Evolutionary conservation across 2,797 vertebrate species (phyloP).

Genomic region (Sibirionetta formosa): DNA sequence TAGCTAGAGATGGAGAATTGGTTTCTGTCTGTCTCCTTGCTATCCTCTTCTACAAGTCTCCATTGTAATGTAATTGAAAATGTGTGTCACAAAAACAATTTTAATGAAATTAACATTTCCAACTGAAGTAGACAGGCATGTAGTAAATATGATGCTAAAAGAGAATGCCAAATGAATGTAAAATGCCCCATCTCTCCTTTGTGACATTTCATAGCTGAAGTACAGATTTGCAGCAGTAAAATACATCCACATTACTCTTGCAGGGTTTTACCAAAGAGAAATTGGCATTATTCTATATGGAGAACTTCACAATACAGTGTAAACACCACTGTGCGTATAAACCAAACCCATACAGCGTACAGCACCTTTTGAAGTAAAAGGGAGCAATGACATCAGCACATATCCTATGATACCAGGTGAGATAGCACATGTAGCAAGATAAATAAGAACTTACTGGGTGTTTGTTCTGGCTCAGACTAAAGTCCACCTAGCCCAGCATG

Average conservation of each 20-base stretch:
- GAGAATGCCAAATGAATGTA: background rate
- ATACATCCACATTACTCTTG: background rate
- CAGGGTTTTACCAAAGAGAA: background rate
- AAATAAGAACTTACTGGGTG: background rate
- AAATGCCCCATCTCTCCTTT: background rate
- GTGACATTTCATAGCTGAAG: background rate
- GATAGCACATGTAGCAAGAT: background rate
- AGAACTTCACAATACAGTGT: background rate
- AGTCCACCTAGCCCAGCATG: background rate
- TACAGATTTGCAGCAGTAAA: background rate
- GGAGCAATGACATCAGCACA: background rate
- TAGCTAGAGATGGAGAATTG: background rate
- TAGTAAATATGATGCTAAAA: background rate
- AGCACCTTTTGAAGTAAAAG: background rate
- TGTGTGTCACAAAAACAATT: background rate
- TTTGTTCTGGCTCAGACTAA: background rate
- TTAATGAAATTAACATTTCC: background rate
- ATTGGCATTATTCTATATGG: background rate
- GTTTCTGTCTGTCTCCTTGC: background rate
- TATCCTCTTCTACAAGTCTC: background rate
- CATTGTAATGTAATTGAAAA: background rate
- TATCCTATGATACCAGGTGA: background rate
- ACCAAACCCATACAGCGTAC: fast-evolving
- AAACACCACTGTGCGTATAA: background rate
- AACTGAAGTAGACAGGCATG: background rate